phyloP scores from a whole-genome alignment of 2,888 invertebrate species.

The Cephus rjabovi region DNA sequence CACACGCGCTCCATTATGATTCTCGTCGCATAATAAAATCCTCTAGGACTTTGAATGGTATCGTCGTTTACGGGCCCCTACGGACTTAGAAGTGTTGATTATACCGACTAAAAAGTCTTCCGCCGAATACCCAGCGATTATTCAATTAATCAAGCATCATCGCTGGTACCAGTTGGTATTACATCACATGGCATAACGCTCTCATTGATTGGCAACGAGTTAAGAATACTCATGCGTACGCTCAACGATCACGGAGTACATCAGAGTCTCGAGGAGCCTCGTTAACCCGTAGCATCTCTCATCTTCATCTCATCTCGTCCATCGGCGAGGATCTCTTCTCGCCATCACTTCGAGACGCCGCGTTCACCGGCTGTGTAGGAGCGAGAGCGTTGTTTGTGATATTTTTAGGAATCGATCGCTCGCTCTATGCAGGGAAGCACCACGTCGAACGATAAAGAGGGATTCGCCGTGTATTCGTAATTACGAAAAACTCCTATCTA shows the following conservation, averaged over 20 bases:
- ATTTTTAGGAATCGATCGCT: not conserved
- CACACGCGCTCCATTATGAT: not conserved
- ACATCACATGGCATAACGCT: not conserved
- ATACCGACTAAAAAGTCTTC: not conserved
- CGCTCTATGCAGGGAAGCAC: not conserved
- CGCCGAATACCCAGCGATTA: not conserved
- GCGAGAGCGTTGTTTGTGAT: not conserved
- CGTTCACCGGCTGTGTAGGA: not conserved
- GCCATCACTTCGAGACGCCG: not conserved
- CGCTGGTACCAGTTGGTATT: not conserved
- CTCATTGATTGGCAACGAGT: not conserved
- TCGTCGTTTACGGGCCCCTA: not conserved
- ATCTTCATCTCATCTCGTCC: not conserved
- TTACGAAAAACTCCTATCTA: not conserved
- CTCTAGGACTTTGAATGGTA: not conserved
- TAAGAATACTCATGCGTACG: not conserved
- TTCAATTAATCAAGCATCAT: not conserved
- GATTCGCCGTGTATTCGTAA: not conserved
- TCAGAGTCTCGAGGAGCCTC: not conserved
- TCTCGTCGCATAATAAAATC: not conserved
- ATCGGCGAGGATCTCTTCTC: not conserved
- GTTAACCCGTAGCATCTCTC: not conserved
- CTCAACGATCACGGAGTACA: not conserved
- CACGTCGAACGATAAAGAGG: not conserved
- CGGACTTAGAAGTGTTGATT: not conserved